phyloP scores from a whole-genome alignment of 2,888 invertebrate genomes.

The Archaeoteleia sp. region DNA sequence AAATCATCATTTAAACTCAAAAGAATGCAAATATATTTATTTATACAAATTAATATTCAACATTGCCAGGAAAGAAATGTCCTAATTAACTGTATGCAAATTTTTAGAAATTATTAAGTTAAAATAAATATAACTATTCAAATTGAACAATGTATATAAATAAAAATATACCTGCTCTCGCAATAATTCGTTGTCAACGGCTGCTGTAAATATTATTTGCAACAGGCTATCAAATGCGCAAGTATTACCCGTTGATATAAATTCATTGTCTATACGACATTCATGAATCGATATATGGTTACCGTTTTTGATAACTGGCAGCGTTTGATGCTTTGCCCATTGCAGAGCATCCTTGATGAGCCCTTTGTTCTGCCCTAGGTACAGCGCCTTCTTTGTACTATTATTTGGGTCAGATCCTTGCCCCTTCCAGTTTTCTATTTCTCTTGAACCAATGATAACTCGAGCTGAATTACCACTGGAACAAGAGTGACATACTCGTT shows the following conservation, averaged over 20 bases:
- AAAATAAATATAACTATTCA: no score
- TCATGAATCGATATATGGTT: background rate
- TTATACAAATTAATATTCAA: no score
- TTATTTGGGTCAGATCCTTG: background rate
- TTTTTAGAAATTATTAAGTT: no score
- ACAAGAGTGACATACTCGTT: background rate
- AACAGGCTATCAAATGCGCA: background rate
- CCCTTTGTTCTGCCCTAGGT: slow-evolving; percentile 2
- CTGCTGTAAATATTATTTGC: background rate
- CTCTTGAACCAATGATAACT: background rate
- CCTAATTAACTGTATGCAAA: no score
- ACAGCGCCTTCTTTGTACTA: slow-evolving; percentile 7
- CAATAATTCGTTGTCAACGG: slow-evolving; percentile 2
- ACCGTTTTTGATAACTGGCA: background rate
- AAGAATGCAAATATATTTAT: no score
- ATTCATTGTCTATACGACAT: background rate
- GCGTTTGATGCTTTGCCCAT: background rate
- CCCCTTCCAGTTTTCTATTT: slow-evolving; percentile 20
- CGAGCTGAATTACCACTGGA: background rate
- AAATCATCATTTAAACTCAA: no score
- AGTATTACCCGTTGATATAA: background rate
- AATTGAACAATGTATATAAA: no score
- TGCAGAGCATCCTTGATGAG: slow-evolving; percentile 5
- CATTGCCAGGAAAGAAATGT: no score
- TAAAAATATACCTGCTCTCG: no score